phyloP scores from a whole-genome alignment of 1,140 invertebrate species.

The Stegodyphus dumicola region DNA sequence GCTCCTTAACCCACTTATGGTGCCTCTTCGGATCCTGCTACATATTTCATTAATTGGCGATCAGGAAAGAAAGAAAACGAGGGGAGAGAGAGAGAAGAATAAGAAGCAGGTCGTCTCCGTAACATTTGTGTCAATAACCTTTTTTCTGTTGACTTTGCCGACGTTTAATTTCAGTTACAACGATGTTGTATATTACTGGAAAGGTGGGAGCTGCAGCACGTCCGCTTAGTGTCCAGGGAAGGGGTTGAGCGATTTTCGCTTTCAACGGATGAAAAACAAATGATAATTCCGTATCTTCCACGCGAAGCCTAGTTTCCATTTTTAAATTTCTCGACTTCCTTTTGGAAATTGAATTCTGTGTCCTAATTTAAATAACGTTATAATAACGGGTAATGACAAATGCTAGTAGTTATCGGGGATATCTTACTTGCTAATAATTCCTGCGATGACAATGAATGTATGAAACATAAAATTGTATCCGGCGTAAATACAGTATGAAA shows the following conservation, averaged over 20 bases:
- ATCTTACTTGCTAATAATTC: too few species aligned
- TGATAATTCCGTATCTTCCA: neutral
- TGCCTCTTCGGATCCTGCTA: conserved; percentile 13
- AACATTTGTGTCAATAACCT: conserved; percentile 46
- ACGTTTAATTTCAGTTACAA: neutral
- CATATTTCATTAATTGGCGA: conserved; percentile 52
- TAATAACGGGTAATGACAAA: too few species aligned
- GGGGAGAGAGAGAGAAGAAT: conserved; percentile 9
- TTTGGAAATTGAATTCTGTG: too few species aligned
- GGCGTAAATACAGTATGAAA: too few species aligned
- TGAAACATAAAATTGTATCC: too few species aligned
- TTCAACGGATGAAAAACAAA: conserved; percentile 5
- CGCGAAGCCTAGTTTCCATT: neutral
- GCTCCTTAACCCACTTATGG: conserved; percentile 28
- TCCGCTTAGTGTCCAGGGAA: conserved; percentile 34
- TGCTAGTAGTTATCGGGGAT: too few species aligned
- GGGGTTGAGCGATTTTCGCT: conserved; percentile 23
- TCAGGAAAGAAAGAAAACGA: conserved; percentile 16
- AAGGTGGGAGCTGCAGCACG: conserved; percentile 1
- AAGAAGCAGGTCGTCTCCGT: conserved; percentile 28
- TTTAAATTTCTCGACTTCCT: too few species aligned
- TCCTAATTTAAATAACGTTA: too few species aligned
- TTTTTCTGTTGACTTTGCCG: neutral
- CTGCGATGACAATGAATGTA: too few species aligned
- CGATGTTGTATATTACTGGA: neutral